A percentile compares a stretch with the other conserved stretches of the same genome.
Conservation (phyloP, 2,797 vertebrate species). For the Ctenochaetus hawaiiensis region DNA sequence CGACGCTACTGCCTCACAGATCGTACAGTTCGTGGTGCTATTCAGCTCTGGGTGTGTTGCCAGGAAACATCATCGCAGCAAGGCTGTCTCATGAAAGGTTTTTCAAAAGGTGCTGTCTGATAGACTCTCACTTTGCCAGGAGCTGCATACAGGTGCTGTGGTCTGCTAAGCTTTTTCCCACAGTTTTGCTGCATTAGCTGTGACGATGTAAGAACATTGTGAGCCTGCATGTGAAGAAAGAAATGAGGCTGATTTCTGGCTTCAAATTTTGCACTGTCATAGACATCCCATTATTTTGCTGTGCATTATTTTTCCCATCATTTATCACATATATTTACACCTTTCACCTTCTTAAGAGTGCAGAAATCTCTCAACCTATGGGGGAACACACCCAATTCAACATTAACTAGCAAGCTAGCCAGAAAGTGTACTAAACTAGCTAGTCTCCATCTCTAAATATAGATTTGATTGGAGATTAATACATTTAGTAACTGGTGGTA, state of each 20-base stretch:
- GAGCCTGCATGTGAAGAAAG: not conserved
- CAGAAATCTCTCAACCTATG: no score
- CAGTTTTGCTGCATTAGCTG: not conserved
- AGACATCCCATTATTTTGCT: not conserved
- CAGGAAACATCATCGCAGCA: conserved; percentile 46
- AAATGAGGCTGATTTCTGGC: not conserved
- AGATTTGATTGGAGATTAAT: no score
- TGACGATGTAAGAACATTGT: not conserved
- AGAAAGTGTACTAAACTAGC: no score
- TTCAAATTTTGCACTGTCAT: not conserved
- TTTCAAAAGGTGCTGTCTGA: conserved; percentile 18
- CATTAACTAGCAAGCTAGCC: no score
- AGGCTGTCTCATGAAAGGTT: conserved; percentile 24
- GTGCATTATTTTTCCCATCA: not conserved
- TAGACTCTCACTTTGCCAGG: conserved; percentile 29
- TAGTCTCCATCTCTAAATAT: no score
- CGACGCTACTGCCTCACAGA: conserved; percentile 25
- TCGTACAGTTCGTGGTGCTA: not conserved
- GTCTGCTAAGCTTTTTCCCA: conserved; percentile 5
- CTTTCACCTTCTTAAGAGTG: not conserved
- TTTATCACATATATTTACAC: rapidly evolving
- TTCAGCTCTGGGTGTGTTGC: conserved; percentile 42
- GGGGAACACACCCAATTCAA: no score
- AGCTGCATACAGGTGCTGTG: not conserved
- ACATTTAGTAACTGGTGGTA: no score